Evolutionary conservation across 2,888 invertebrate genomes (phyloP).

Genomic region (Laspeyria flexula): DNA sequence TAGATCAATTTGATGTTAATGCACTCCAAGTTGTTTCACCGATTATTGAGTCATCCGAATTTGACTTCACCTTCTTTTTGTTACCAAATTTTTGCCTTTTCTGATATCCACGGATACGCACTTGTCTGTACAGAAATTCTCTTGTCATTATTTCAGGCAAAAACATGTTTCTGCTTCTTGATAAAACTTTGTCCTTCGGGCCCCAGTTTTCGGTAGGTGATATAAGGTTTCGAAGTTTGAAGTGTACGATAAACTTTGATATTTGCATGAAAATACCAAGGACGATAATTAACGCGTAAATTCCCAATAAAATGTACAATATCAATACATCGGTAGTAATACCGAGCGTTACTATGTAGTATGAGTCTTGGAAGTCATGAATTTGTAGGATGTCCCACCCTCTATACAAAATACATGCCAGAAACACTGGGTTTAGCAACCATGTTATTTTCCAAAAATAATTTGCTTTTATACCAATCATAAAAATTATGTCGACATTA

Average conservation of each 20-base stretch:
- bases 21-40: conserved; percentile 60
- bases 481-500: conserved; percentile 74
- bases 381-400: conserved; percentile 44
- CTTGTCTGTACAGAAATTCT: conserved; percentile 80
- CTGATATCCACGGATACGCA: conserved; percentile 69
- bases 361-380: conserved; percentile 48
- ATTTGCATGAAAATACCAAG: conserved; percentile 55
- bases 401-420: conserved; percentile 49
- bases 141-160: conserved; percentile 82
- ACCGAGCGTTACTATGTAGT: conserved; percentile 41
- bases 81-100: conserved; percentile 29
- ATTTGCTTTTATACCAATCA: conserved; percentile 77
- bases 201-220: conserved; percentile 67
- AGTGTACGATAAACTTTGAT: conserved; percentile 39
- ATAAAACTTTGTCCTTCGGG: conserved; percentile 66
- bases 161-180: conserved; percentile 78
- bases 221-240: conserved; percentile 47
- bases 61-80: conserved; percentile 10
- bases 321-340: conserved; percentile 50
- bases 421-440: conserved; percentile 66
- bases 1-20: conserved; percentile 62
- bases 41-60: conserved; percentile 25
- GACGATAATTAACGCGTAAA: conserved; percentile 58
- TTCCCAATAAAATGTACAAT: conserved; percentile 52
- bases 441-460: conserved; percentile 71